These are phyloP conservation scores for Callimorpha dominula DNA, from an alignment of 2,888 invertebrate species.

Conservation along the genomic window DNA sequence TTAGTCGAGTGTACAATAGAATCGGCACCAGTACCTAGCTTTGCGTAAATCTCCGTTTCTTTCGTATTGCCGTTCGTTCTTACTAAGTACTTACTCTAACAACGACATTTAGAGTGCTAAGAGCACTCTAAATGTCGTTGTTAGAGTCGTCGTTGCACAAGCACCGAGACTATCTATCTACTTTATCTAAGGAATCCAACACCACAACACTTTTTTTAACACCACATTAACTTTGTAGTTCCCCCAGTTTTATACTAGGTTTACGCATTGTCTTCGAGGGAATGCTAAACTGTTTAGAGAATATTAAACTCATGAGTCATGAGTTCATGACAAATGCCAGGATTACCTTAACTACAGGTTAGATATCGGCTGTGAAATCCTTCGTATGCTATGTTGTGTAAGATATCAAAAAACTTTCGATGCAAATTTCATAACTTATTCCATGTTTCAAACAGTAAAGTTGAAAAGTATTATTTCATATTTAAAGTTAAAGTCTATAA, in stretches of 20 bases:
- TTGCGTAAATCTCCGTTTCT: too few relatives aligned
- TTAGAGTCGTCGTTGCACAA: too few relatives aligned
- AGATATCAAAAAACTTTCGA: conserved; percentile 21
- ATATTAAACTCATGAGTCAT: background rate
- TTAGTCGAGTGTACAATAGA: too few relatives aligned
- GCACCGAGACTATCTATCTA: too few relatives aligned
- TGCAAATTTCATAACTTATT: conserved; percentile 34
- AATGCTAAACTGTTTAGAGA: background rate
- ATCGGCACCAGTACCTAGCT: too few relatives aligned
- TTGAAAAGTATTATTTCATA: too few relatives aligned
- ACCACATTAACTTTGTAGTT: background rate
- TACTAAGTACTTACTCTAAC: too few relatives aligned
- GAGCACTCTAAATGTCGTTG: too few relatives aligned
- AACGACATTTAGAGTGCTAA: too few relatives aligned
- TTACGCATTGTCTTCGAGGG: background rate
- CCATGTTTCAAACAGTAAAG: conserved; percentile 1
- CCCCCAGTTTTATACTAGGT: background rate
- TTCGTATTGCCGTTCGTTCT: too few relatives aligned
- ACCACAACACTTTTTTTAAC: background rate
- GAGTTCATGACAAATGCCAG: background rate
- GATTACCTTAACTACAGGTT: background rate
- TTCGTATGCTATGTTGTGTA: background rate
- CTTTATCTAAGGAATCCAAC: background rate
- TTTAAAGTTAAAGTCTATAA: too few relatives aligned
- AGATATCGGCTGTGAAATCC: conserved; percentile 4